These are phyloP conservation scores for Pogonomyrmex californicus DNA, from an alignment of 1,140 invertebrate species.

Conservation along the genomic window DNA sequence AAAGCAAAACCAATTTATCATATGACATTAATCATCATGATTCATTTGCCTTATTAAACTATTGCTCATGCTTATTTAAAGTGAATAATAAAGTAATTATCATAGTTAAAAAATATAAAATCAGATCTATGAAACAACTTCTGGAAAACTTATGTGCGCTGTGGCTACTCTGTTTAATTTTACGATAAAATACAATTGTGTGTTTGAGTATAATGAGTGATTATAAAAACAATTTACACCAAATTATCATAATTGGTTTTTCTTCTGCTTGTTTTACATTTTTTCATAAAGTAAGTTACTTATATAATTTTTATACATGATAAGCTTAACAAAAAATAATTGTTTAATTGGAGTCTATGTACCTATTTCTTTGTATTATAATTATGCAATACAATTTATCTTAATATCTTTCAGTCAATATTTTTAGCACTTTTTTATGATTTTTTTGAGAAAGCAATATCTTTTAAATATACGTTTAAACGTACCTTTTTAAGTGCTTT, in stretches of 20 bases:
- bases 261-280: not conserved
- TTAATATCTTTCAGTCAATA: not conserved
- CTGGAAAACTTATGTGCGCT: not conserved
- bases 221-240: not conserved
- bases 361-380: not conserved
- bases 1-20: not conserved
- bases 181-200: not conserved
- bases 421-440: not conserved
- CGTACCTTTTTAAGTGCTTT: not conserved
- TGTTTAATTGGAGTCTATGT: not conserved
- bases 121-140: not conserved
- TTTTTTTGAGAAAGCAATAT: not conserved
- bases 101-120: not conserved
- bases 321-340: not conserved
- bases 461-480: not conserved
- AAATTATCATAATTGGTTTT: not conserved
- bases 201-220: not conserved
- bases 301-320: conserved; percentile 1
- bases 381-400: not conserved
- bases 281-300: not conserved
- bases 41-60: not conserved
- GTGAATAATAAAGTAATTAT: conserved; percentile 7
- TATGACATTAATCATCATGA: not conserved
- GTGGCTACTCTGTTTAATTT: not conserved
- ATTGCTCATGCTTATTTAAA: not conserved